phyloP scores from a whole-genome alignment of 2,797 vertebrate species.

The Balearica regulorum region DNA sequence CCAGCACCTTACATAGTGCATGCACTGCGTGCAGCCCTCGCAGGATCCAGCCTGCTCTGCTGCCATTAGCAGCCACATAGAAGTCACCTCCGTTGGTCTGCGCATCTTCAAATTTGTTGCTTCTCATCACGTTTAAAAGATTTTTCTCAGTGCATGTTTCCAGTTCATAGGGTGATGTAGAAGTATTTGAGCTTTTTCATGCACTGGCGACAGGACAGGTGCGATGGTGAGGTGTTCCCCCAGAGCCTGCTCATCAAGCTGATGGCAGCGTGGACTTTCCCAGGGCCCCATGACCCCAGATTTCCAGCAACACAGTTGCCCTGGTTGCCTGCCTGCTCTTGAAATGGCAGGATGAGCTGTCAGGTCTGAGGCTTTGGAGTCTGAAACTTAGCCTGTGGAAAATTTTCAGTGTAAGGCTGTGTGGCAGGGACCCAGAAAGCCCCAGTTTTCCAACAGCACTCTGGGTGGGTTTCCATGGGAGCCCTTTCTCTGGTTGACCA shows the following conservation, averaged over 20 bases:
- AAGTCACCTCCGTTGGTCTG: accelerated
- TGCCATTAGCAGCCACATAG: not conserved
- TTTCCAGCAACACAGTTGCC: not conserved
- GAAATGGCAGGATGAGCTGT: not conserved
- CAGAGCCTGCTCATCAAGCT: not conserved
- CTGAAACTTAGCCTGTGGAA: not conserved
- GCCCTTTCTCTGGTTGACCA: not conserved
- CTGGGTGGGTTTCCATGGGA: not conserved
- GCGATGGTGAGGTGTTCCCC: not conserved
- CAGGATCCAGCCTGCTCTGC: not conserved
- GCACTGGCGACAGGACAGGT: not conserved
- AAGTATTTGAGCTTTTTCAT: not conserved
- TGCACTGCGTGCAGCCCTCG: not conserved
- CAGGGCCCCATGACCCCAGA: not conserved
- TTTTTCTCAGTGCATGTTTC: not conserved
- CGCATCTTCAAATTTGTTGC: not conserved
- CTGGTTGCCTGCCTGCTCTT: not conserved
- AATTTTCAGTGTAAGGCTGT: not conserved
- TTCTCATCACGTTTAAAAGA: not conserved
- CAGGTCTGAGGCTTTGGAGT: not conserved
- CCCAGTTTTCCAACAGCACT: not conserved
- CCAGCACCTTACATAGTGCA: not conserved
- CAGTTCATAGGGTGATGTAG: not conserved
- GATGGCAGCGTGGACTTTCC: not conserved
- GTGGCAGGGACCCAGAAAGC: not conserved